phyloP scores from a whole-genome alignment of 2,888 invertebrate genomes.

The Mactromeris polynyma region DNA sequence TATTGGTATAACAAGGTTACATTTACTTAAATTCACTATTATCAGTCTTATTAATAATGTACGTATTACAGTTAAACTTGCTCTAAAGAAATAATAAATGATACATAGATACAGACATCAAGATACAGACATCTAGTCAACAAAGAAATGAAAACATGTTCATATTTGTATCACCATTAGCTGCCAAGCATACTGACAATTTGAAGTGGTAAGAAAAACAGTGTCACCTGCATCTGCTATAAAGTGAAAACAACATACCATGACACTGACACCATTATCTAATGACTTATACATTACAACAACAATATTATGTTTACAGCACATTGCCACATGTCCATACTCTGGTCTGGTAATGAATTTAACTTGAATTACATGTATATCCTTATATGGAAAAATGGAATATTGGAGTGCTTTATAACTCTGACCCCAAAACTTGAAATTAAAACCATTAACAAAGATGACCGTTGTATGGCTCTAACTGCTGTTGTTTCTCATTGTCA shows the following conservation, averaged over 20 bases:
- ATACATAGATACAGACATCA: background rate
- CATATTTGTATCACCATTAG: constrained; percentile 4
- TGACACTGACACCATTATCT: constrained; percentile 29
- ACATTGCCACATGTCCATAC: background rate
- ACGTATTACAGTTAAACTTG: too few species aligned
- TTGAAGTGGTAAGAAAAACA: constrained; percentile 17
- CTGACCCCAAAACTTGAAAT: background rate
- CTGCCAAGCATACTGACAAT: background rate
- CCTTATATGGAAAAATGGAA: too few species aligned
- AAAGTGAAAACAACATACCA: background rate
- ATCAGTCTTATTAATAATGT: too few species aligned
- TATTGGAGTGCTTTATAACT: too few species aligned
- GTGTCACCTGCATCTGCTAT: constrained; percentile 26
- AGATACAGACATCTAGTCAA: background rate
- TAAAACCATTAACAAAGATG: too few species aligned
- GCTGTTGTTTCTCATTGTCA: too few species aligned
- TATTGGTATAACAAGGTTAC: too few species aligned
- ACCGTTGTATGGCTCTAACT: too few species aligned
- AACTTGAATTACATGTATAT: too few species aligned
- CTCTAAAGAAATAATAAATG: background rate
- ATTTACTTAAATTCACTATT: too few species aligned
- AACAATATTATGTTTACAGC: background rate
- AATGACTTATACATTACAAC: background rate
- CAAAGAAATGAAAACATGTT: constrained; percentile 7
- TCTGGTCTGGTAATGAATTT: background rate